These are phyloP conservation scores for Cololabis saira DNA, from an alignment of 2,113 vertebrate species.

Conservation along the genomic window DNA sequence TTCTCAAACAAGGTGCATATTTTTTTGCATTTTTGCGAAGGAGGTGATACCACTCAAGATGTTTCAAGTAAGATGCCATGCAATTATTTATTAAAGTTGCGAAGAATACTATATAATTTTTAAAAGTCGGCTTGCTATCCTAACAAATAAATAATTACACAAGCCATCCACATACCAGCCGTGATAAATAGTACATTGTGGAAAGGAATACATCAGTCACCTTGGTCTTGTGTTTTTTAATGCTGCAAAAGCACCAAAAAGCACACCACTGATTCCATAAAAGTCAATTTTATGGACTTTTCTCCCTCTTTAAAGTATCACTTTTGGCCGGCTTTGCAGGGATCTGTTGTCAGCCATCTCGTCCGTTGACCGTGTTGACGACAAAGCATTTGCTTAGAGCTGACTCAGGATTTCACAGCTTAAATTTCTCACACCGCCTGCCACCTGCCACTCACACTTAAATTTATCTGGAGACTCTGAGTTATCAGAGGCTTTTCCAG, in stretches of 20 bases:
- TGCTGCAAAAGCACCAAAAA: conserved; percentile 10
- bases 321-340: conserved; percentile 41
- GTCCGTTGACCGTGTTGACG: conserved; percentile 57
- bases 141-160: too few species aligned
- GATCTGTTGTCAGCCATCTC: conserved; percentile 43
- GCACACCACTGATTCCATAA: conserved; percentile 10
- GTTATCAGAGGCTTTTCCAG: conserved; percentile 24
- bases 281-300: background rate
- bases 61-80: background rate
- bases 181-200: background rate
- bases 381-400: conserved; percentile 66
- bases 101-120: too few species aligned
- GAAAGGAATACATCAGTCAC: too few species aligned
- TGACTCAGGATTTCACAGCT: conserved; percentile 71
- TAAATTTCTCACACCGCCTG: conserved; percentile 37
- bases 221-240: too few species aligned
- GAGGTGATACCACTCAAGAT: too few species aligned
- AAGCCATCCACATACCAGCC: background rate
- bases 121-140: too few species aligned
- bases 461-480: conserved; percentile 29
- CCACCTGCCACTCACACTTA: conserved; percentile 45
- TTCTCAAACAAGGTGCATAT: too few species aligned
- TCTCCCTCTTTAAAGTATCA: conserved; percentile 24
- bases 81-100: background rate
- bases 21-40: too few species aligned